Conservation (phyloP, 2,797 vertebrate genomes). For the Cichlasoma orientale region DNA sequence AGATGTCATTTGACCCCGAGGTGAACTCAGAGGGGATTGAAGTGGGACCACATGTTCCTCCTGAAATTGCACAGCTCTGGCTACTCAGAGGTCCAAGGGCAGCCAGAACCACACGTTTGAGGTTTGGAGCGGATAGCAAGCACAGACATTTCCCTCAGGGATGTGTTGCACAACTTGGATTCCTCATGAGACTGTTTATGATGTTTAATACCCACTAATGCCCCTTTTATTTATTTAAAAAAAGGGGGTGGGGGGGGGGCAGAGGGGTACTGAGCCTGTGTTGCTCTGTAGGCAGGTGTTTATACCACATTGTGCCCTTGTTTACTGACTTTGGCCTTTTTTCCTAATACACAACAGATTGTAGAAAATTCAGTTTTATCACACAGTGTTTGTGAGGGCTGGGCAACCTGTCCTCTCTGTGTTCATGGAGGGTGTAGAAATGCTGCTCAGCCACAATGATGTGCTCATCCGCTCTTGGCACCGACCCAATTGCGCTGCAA, state of each 20-base stretch:
- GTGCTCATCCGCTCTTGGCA: conserved; percentile 5
- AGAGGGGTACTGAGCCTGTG: conserved; percentile 12
- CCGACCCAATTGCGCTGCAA: not conserved
- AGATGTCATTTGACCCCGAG: conserved; percentile 24
- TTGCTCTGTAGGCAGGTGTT: conserved; percentile 37
- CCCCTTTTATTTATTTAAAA: no score
- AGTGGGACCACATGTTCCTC: conserved; percentile 67
- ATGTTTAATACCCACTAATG: conserved; percentile 8
- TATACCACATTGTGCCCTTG: conserved; percentile 5
- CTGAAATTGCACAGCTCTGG: conserved; percentile 27
- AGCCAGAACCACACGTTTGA: conserved; percentile 43
- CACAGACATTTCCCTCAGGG: conserved; percentile 29
- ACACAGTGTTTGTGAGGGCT: not conserved
- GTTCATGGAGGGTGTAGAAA: conserved; percentile 3
- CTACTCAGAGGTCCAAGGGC: conserved; percentile 22
- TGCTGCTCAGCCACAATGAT: not conserved
- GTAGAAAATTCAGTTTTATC: conserved; percentile 12
- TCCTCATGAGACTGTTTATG: conserved; percentile 1
- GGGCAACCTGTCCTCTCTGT: not conserved
- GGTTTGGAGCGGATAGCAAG: conserved; percentile 33
- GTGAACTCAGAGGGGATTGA: conserved; percentile 49
- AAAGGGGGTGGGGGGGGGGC: not conserved
- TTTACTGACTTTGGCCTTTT: conserved; percentile 24
- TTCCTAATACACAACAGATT: conserved; percentile 29
- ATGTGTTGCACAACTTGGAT: conserved; percentile 11